Percentiles rank a stretch among this genome's conserved stretches.
Conservation (phyloP, 2,797 vertebrate genomes). For the Platyrinchus mystaceus region DNA sequence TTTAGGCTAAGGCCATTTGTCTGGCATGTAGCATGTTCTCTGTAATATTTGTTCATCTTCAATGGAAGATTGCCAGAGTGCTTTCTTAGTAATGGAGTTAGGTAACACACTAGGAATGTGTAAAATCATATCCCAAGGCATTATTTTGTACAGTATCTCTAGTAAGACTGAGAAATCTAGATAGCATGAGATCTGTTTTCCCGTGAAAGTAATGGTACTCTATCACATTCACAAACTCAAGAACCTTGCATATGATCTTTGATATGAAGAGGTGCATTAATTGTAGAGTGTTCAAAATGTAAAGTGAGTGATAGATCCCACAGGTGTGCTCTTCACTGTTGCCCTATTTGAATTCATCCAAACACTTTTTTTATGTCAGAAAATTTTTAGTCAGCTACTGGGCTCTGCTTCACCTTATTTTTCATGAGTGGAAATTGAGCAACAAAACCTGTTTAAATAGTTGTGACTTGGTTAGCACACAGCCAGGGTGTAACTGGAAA, state of each 20-base stretch:
- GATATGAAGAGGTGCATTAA: not conserved
- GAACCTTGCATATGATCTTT: not conserved
- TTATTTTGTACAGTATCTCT: slow-evolving; percentile 12
- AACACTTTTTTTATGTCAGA: not conserved
- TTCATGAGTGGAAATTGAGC: not conserved
- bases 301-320: not conserved
- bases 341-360: not conserved
- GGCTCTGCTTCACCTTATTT: not conserved
- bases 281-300: not conserved
- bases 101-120: not conserved
- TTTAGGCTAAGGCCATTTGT: slow-evolving; percentile 28
- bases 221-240: not conserved
- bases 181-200: not conserved
- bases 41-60: slow-evolving; percentile 56
- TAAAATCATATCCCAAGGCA: slow-evolving; percentile 27
- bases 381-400: not conserved
- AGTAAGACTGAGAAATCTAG: not conserved
- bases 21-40: slow-evolving; percentile 38
- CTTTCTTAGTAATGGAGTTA: slow-evolving; percentile 5
- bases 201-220: not conserved
- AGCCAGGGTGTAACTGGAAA: not conserved
- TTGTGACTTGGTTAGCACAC: not conserved
- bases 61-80: slow-evolving; percentile 17
- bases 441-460: not conserved
- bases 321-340: not conserved